Evolutionary conservation across 2,888 invertebrate genomes (phyloP), one percentile per base, ranked within the genome.

Genomic region (Cheilosia variabilis): DNA sequence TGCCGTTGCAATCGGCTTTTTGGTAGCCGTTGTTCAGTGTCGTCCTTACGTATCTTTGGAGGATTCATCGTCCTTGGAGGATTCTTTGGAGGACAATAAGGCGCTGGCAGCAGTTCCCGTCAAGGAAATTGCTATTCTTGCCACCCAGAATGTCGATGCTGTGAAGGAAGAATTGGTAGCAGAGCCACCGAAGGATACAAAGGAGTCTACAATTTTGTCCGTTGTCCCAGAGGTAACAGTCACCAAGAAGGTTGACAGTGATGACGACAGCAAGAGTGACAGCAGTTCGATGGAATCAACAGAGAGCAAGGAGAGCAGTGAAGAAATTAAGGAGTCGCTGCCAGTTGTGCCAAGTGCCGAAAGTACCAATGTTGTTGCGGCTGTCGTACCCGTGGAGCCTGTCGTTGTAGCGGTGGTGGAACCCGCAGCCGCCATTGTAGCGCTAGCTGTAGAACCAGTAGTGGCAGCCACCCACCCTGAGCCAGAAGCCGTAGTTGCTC

Each of bases 21-120:
- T 86, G 72, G 27, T 81, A n/a, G 81, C 65, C 43, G 66, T 72
- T 69, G 81, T 57, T 19, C 81, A 81, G 57, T 62, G 86, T 81
- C 86, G 76, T 86, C 86, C 86, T 86, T 72, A 57, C 58, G 53
- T 63, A n/a, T 69, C 57, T 19, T 22, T 45, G 41, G 75, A 66
- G 57, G 47, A 65, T 17, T 65, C 65, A 1, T 34, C 63, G 2
- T 58, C 76, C 7, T 24, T 69, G 63, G 75, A 79, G 63, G 69
- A 79, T 52, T 58, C 62, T 24, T 4, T 19, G 45, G 71, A 65
- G 19, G 37, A 58, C n/a, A 52, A 31, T 65, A 31, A 45, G 41
- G 78, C 17, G 9, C 55, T 52, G 15, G 34, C 37, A 45, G 45
- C 24, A 13, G 19, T 50, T 22, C 22, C 55, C 53, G 57, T 31